These are phyloP conservation scores for Gambusia yucatana DNA, from an alignment of 2,797 vertebrate genomes.

Conservation along the genomic window DNA sequence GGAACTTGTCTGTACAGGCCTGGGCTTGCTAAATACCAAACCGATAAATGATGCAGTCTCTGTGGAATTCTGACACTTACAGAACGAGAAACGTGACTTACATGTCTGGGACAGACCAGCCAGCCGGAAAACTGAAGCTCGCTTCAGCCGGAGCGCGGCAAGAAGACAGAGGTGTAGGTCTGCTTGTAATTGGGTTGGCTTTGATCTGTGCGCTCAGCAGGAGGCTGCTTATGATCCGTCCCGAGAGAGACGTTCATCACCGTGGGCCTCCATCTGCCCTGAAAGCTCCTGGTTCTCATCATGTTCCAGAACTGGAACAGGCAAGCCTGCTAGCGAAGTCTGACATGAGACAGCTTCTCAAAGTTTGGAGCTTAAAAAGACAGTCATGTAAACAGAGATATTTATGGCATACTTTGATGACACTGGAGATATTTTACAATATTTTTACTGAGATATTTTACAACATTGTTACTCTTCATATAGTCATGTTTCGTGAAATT, in stretches of 20 bases:
- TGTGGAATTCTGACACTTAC: neutral
- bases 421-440: neutral
- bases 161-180: conserved; percentile 39
- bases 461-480: neutral
- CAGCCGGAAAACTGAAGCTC: conserved; percentile 2
- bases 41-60: conserved; percentile 1
- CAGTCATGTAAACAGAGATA: neutral
- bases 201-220: conserved; percentile 64
- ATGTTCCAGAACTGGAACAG: conserved; percentile 39
- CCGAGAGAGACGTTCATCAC: conserved; percentile 41
- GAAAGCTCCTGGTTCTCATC: conserved; percentile 44
- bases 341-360: conserved; percentile 33
- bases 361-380: neutral
- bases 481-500: no score
- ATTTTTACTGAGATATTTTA: neutral
- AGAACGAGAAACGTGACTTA: neutral
- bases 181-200: conserved; percentile 59
- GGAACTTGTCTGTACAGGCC: conserved; percentile 12
- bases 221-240: conserved; percentile 53
- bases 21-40: conserved; percentile 7
- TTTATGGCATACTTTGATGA: neutral
- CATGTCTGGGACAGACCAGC: conserved; percentile 8
- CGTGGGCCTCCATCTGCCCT: conserved; percentile 26
- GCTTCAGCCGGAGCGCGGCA: conserved; percentile 19
- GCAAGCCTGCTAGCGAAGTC: conserved; percentile 23